phyloP scores from a whole-genome alignment of 2,888 invertebrate species.

The Amblyjoppa proteus region DNA sequence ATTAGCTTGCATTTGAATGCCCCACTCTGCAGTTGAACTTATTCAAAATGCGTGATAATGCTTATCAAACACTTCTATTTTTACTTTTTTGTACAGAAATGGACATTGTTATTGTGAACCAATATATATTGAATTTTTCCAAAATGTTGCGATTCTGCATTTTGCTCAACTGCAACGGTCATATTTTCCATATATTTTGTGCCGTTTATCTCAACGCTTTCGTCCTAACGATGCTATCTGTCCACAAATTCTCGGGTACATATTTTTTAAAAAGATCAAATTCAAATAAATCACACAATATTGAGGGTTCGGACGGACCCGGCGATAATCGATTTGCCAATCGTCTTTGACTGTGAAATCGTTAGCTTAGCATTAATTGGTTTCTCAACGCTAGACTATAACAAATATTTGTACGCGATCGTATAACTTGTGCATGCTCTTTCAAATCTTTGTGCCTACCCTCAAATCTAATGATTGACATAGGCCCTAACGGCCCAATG shows the following conservation, averaged over 20 bases:
- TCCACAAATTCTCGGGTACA: conserved; percentile 15
- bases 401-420: conserved; percentile 35
- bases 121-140: conserved; percentile 24
- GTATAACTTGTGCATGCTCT: conserved; percentile 24
- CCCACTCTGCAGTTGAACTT: neutral
- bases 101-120: neutral
- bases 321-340: conserved; percentile 12
- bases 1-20: neutral
- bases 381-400: conserved; percentile 30
- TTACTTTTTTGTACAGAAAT: conserved; percentile 7
- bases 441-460: conserved; percentile 37
- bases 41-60: conserved; percentile 33
- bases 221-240: neutral
- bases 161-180: neutral
- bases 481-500: conserved; percentile 30
- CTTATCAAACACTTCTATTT: conserved; percentile 6
- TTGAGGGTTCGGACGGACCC: neutral
- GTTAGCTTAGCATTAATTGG: conserved; percentile 18
- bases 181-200: conserved; percentile 29
- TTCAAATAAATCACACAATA: conserved; percentile 13
- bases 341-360: conserved; percentile 23
- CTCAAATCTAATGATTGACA: conserved; percentile 31
- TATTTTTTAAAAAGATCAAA: neutral
- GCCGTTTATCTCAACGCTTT: conserved; percentile 19
- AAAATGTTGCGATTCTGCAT: neutral